Evolutionary conservation across 1,140 invertebrate genomes (phyloP).

Genomic region (Helicoverpa zea): DNA sequence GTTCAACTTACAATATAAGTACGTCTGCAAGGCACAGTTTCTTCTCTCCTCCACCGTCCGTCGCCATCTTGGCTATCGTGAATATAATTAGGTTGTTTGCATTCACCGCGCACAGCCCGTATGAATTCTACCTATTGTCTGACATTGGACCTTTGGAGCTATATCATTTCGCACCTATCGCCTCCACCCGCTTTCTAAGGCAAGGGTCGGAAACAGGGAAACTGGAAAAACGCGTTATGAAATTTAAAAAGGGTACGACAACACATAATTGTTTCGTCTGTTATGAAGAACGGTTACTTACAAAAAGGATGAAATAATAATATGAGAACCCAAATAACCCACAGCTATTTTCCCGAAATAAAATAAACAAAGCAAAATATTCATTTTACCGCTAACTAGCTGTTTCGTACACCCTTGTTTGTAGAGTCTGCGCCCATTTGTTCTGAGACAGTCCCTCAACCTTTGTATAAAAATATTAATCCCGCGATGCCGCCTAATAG

Average conservation of each 20-base stretch:
- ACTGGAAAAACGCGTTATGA: conserved; percentile 68
- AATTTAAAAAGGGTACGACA: conserved; percentile 63
- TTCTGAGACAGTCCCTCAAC: conserved; percentile 75
- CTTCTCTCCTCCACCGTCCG: conserved; percentile 49
- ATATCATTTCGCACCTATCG: conserved; percentile 84
- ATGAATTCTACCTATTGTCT: conserved; percentile 86
- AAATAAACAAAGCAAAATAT: conserved; percentile 64
- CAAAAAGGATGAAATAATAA: conserved; percentile 45
- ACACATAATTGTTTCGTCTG: conserved; percentile 43
- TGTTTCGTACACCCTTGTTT: conserved; percentile 74
- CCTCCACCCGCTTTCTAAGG: conserved; percentile 55
- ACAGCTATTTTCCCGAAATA: conserved; percentile 51
- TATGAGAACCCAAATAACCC: conserved; percentile 26
- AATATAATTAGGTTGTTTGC: conserved; percentile 83
- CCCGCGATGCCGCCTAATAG: conserved; percentile 78
- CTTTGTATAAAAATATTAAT: conserved; percentile 83
- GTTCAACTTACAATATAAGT: conserved; percentile 55
- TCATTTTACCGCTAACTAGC: conserved; percentile 71
- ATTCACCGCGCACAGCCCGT: conserved; percentile 76
- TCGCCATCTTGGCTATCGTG: conserved; percentile 75
- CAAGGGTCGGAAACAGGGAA: conserved; percentile 60
- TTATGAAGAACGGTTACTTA: conserved; percentile 42
- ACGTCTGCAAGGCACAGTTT: conserved; percentile 54
- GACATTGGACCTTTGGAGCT: conserved; percentile 84
- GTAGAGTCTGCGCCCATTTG: conserved; percentile 67